A percentile compares a stretch with the other conserved stretches of the same genome.
These are phyloP conservation scores for Itoplectis maculator DNA, from an alignment of 2,888 invertebrate species.

Conservation along the genomic window DNA sequence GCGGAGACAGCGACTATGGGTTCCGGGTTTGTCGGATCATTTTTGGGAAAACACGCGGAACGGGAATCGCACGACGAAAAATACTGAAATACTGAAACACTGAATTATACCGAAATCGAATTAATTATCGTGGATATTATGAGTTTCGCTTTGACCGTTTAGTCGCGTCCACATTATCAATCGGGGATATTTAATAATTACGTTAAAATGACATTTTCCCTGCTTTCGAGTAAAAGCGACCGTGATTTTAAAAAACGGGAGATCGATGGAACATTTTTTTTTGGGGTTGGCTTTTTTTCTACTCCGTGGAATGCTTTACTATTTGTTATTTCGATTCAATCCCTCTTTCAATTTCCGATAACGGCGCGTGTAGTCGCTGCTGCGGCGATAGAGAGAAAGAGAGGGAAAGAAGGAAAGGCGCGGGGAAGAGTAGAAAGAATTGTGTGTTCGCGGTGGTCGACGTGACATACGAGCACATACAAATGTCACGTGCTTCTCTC, in stretches of 20 bases:
- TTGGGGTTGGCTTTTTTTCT: slow-evolving; percentile 2
- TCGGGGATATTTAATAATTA: not conserved
- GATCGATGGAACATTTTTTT: slow-evolving; percentile 11
- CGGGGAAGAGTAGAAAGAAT: slow-evolving; percentile 2
- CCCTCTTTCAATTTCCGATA: slow-evolving; percentile 53
- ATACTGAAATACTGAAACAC: too few species aligned
- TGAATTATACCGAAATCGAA: too few species aligned
- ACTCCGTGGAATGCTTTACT: slow-evolving; percentile 1
- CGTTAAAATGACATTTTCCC: not conserved
- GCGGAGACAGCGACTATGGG: too few species aligned
- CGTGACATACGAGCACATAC: slow-evolving; percentile 64
- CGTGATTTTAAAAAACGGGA: slow-evolving; percentile 4
- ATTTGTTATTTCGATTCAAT: slow-evolving; percentile 17
- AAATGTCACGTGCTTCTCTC: slow-evolving; percentile 53
- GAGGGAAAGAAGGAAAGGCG: slow-evolving; percentile 3
- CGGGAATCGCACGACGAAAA: too few species aligned
- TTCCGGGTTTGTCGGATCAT: too few species aligned
- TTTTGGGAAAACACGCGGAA: too few species aligned
- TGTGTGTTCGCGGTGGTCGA: slow-evolving; percentile 22
- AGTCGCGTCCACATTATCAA: not conserved
- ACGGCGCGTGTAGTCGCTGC: not conserved
- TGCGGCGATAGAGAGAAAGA: slow-evolving; percentile 33
- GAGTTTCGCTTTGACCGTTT: not conserved
- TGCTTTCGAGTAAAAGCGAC: not conserved
- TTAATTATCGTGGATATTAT: not conserved